Conservation (phyloP, 2,113 vertebrate species). For the Eurypyga helias region DNA sequence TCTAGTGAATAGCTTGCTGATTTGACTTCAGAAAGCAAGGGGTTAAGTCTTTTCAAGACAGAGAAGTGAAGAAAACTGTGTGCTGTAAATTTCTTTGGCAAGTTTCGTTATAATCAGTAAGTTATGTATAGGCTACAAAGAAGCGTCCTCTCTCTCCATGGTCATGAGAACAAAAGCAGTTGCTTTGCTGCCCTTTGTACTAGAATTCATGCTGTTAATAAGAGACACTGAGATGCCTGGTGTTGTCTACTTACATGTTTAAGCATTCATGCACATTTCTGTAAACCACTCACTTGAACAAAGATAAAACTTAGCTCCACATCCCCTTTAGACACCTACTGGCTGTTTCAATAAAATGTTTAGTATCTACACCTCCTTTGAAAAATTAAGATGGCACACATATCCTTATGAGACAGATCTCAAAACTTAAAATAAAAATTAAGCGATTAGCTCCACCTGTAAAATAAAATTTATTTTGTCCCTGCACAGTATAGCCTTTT, state of each 20-base stretch:
- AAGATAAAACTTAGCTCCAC: neutral
- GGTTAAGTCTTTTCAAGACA: neutral
- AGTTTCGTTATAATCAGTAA: neutral
- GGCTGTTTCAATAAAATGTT: neutral
- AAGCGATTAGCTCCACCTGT: neutral
- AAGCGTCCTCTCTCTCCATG: neutral
- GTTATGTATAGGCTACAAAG: neutral
- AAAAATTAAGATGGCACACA: neutral
- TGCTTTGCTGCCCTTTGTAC: neutral
- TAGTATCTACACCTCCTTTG: neutral
- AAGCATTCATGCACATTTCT: neutral
- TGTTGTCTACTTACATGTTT: neutral
- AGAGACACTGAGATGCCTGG: neutral
- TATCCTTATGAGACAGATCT: neutral
- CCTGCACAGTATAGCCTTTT: neutral
- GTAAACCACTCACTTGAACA: neutral
- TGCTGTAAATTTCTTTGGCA: neutral
- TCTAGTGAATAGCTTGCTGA: neutral
- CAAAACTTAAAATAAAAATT: neutral
- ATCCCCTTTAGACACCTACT: neutral
- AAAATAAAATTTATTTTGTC: neutral
- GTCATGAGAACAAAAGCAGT: neutral
- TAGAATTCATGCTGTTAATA: neutral
- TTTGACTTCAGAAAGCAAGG: neutral
- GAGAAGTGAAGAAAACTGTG: neutral